A percentile compares a stretch with the other conserved stretches of the same genome.
These are phyloP conservation scores for Hozukius guyotensis DNA, from an alignment of 2,797 vertebrate species.

Conservation along the genomic window DNA sequence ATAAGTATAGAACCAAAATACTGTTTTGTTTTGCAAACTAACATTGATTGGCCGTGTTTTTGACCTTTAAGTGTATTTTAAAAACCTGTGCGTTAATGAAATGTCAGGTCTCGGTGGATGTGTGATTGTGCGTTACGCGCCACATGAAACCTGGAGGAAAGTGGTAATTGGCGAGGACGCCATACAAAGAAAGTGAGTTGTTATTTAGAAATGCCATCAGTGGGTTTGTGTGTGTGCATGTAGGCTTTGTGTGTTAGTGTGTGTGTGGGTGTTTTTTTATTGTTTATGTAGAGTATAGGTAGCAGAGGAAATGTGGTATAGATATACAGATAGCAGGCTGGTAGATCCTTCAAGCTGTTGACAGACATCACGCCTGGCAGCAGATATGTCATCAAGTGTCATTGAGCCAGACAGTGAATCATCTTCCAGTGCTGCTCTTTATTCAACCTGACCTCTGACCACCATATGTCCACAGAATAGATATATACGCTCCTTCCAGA, in stretches of 20 bases:
- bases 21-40: neutral
- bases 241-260: neutral
- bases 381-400: neutral
- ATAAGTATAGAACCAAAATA: neutral
- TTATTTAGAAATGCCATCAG: neutral
- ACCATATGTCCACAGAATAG: neutral
- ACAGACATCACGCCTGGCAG: neutral
- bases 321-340: neutral
- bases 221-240: neutral
- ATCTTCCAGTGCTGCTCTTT: neutral
- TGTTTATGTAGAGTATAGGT: neutral
- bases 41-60: neutral
- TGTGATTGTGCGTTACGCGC: neutral
- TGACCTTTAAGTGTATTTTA: neutral
- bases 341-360: neutral
- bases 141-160: neutral
- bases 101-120: slow-evolving; percentile 9
- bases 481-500: neutral
- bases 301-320: neutral
- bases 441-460: slow-evolving; percentile 13
- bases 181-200: neutral
- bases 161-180: neutral
- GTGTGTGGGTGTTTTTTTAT: slow-evolving; percentile 5
- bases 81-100: slow-evolving; percentile 7
- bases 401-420: neutral